Conservation (phyloP, 2,797 vertebrate species). For the Eurystomus glaucurus region DNA sequence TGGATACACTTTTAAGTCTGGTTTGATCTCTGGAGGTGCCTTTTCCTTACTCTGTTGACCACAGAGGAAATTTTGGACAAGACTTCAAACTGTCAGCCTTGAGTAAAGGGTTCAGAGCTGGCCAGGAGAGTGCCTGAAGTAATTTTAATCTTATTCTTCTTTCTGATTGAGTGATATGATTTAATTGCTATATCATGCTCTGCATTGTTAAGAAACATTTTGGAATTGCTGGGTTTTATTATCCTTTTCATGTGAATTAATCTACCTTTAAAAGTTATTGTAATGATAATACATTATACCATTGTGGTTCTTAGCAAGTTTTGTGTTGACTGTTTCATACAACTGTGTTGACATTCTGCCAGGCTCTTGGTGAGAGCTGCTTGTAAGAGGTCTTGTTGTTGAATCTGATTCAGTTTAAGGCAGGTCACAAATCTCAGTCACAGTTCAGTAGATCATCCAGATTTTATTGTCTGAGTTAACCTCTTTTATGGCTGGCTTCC, state of each 20-base stretch:
- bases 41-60: not conserved
- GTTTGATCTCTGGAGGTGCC: not conserved
- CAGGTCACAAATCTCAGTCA: constrained; percentile 61
- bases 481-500: constrained; percentile 42
- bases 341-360: constrained; percentile 63
- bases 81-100: not conserved
- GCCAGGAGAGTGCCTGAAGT: not conserved
- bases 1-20: not conserved
- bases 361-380: constrained; percentile 57
- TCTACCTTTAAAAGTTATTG: constrained; percentile 31
- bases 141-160: not conserved
- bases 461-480: constrained; percentile 40
- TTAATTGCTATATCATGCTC: not conserved
- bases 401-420: constrained; percentile 63
- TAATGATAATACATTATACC: constrained; percentile 20
- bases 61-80: not conserved
- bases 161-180: not conserved
- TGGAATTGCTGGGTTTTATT: not conserved
- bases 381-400: constrained; percentile 52
- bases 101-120: not conserved
- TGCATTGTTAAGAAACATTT: not conserved
- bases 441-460: constrained; percentile 65
- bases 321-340: constrained; percentile 36
- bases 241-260: not conserved
- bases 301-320: constrained; percentile 43